These are phyloP conservation scores for Doris montereyensis DNA, from an alignment of 2,888 invertebrate genomes.

Conservation along the genomic window DNA sequence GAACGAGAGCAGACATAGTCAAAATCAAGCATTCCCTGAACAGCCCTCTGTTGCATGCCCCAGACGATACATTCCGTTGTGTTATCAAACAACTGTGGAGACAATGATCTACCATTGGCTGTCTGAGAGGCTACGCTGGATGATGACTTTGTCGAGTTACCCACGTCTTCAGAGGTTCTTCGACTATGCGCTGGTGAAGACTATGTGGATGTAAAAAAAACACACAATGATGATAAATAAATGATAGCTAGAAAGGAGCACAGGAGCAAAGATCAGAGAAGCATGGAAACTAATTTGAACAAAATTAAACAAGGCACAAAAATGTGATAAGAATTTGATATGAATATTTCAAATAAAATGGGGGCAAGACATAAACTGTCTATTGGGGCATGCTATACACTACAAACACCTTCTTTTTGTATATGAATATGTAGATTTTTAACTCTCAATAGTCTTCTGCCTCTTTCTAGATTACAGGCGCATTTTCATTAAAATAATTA, in stretches of 20 bases:
- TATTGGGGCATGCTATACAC: no score
- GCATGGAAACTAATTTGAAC: neutral
- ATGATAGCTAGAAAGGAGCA: neutral
- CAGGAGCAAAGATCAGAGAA: neutral
- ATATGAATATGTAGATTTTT: no score
- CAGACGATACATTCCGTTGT: conserved; percentile 94
- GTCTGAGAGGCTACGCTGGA: no score
- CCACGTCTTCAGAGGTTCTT: conserved; percentile 51
- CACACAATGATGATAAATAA: neutral
- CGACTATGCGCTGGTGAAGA: conserved; percentile 55
- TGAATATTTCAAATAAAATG: no score
- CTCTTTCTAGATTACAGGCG: no score
- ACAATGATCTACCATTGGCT: no score
- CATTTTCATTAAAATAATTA: no score
- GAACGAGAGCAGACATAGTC: conserved; percentile 92
- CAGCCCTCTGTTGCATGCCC: conserved; percentile 99
- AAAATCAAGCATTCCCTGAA: conserved; percentile 96
- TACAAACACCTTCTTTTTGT: no score
- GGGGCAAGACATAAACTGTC: no score
- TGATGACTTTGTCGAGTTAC: neutral
- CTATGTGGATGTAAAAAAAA: conserved; percentile 40
- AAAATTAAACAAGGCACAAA: neutral
- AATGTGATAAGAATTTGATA: neutral
- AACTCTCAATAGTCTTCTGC: no score
- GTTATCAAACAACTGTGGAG: conserved; percentile 88